A percentile compares a stretch with the other conserved stretches of the same genome.
Evolutionary conservation across 2,888 invertebrate species (phyloP).

Genomic region (Melieria omissa): DNA sequence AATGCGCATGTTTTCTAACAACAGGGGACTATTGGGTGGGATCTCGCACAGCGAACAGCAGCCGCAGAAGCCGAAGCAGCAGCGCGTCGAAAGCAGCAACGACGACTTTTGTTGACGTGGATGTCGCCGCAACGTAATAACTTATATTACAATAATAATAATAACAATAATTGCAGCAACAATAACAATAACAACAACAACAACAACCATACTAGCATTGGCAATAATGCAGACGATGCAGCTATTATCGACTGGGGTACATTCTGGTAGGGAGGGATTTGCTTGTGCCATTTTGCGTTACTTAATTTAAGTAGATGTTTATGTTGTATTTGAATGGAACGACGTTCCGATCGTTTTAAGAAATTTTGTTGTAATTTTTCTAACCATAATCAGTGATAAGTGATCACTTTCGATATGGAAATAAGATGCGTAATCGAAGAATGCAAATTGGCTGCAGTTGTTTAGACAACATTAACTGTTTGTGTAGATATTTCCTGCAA

Average conservation of each 20-base stretch:
- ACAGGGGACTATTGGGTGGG: slow-evolving; percentile 64
- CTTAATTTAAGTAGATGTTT: slow-evolving; percentile 25
- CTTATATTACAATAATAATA: slow-evolving; percentile 35
- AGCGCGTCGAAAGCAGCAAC: slow-evolving; percentile 24
- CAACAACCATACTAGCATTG: slow-evolving; percentile 37
- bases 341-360: too few species aligned
- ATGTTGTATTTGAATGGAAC: too few species aligned
- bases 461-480: too few species aligned
- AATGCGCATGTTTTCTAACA: slow-evolving; percentile 63
- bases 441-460: too few species aligned
- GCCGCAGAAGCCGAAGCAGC: slow-evolving; percentile 47
- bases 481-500: too few species aligned
- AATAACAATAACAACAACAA: slow-evolving; percentile 43
- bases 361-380: too few species aligned
- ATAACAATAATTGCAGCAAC: slow-evolving; percentile 38
- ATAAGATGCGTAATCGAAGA: too few species aligned
- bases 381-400: too few species aligned
- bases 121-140: neutral
- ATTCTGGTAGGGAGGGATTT: slow-evolving; percentile 33
- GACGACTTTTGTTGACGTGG: too few species aligned
- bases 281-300: slow-evolving; percentile 40
- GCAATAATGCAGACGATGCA: slow-evolving; percentile 28
- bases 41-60: slow-evolving; percentile 53
- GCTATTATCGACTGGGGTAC: slow-evolving; percentile 44
- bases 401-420: too few species aligned